Evolutionary conservation across 2,888 invertebrate genomes (phyloP).

Genomic region (Drosophila melanocephala): DNA sequence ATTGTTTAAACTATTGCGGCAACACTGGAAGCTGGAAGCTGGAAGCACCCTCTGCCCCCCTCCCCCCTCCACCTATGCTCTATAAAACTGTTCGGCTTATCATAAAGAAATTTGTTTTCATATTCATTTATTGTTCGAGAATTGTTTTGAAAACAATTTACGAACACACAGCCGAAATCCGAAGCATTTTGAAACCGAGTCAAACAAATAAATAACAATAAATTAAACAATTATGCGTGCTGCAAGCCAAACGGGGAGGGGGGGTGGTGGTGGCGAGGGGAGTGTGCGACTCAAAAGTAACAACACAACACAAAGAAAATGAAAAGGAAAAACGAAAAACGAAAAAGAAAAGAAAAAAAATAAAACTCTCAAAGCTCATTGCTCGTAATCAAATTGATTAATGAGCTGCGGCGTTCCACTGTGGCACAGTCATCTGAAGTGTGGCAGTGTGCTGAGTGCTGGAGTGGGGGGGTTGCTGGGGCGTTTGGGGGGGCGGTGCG

Average conservation of each 20-base stretch:
- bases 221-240: conserved; percentile 76
- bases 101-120: conserved; percentile 51
- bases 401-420: conserved; percentile 51
- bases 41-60: not conserved
- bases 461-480: not conserved
- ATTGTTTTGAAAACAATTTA: conserved; percentile 68
- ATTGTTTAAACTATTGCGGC: conserved; percentile 68
- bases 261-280: not conserved
- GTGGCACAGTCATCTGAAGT: conserved; percentile 32
- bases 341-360: conserved; percentile 7
- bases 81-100: conserved; percentile 47
- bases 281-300: conserved; percentile 44
- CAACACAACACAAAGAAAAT: conserved; percentile 17
- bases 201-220: conserved; percentile 78
- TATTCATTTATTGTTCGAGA: conserved; percentile 7
- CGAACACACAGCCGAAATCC: conserved; percentile 62
- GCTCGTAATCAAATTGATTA: conserved; percentile 79
- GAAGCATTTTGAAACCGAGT: conserved; percentile 46
- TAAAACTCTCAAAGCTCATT: conserved; percentile 51
- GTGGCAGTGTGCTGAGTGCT: conserved; percentile 1
- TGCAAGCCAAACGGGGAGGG: not conserved
- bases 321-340: not conserved
- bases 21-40: conserved; percentile 22
- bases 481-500: not conserved
- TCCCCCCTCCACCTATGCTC: not conserved